A percentile compares a stretch with the other conserved stretches of the same genome.
phyloP scores from a whole-genome alignment of 2,113 vertebrate species.

The Mobula birostris region DNA sequence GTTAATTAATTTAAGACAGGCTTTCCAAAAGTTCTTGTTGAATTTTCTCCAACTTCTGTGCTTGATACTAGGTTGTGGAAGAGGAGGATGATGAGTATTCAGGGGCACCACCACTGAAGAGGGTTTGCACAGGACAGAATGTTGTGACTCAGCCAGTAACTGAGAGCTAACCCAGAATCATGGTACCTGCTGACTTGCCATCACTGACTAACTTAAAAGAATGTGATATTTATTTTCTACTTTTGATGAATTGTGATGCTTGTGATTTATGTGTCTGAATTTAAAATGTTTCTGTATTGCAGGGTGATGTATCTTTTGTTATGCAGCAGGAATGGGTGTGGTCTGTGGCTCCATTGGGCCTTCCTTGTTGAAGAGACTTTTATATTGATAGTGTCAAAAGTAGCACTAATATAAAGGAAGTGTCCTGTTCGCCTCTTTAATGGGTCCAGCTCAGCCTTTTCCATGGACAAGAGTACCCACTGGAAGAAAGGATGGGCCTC shows the following conservation, averaged over 20 bases:
- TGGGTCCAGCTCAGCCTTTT: not conserved
- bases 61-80: slow-evolving; percentile 56
- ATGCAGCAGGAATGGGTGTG: not conserved
- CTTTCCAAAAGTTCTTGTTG: not conserved
- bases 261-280: not conserved
- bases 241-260: slow-evolving; percentile 32
- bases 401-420: slow-evolving; percentile 19
- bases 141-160: slow-evolving; percentile 57
- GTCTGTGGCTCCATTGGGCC: slow-evolving; percentile 15
- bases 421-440: not conserved
- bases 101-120: slow-evolving; percentile 77
- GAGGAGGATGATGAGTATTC: slow-evolving; percentile 68
- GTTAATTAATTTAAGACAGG: not conserved
- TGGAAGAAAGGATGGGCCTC: not conserved
- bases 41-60: slow-evolving; percentile 25
- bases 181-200: slow-evolving; percentile 31
- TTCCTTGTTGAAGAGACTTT: slow-evolving; percentile 22
- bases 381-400: slow-evolving; percentile 35
- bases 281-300: slow-evolving; percentile 28
- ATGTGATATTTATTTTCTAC: slow-evolving; percentile 35
- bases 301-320: slow-evolving; percentile 33
- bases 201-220: slow-evolving; percentile 28
- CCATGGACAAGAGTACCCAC: not conserved
- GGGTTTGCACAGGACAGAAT: slow-evolving; percentile 77
- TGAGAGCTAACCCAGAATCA: slow-evolving; percentile 65